Base-by-base conservation (phyloP, 2,888 invertebrate genomes). In the Trissoscelio sp. region DNA sequence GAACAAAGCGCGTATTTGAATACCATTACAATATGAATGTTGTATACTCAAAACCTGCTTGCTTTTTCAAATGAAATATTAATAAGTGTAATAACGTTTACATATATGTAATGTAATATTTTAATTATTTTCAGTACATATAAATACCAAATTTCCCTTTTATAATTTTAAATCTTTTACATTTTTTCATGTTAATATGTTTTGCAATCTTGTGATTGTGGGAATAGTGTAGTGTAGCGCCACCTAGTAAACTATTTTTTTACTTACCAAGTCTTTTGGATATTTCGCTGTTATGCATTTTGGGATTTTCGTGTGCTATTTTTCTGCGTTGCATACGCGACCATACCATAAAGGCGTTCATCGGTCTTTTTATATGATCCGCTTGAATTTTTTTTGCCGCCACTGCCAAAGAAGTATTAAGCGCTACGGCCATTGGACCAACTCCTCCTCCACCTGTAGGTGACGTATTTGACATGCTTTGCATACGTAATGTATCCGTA, bases 261-360 rank as follows among this genome's bases (percentile, higher is more conserved):
- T 62, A 78, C 78, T 70, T 48, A 0, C 96, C 96, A 31, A 97
- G 93, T 83, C 97, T 92, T 91, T 97, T 97, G 72, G 96, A 96
- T 85, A 97, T 97, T 92, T 97, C 97, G 0, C 96, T 97, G 90
- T 97, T 97, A 92, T 97, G 97, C 97, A 97, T 97, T 92, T 97
- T 97, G 0, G 97, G 97, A 90, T 97, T 97, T 87, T 97, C 97
- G 89, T 97, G 97, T 0, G 97, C 97, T 96, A 97, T 97, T 92
- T 97, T 97, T 85, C 97, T 92, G 77, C 97, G 92, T 91, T 97
- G 97, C 7, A 96, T 96, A 31, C 97, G 92, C 1, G 97, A 97
- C 97, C 97, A 97, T 83, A 97, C 97, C 97, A 97, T 97, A 91
- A 97, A 97, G 2, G 97, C 97, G 91, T 97, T 97, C 97, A 97